Base-by-base conservation (phyloP, 1,140 invertebrate species). In the Drosophila prosaltans region DNA sequence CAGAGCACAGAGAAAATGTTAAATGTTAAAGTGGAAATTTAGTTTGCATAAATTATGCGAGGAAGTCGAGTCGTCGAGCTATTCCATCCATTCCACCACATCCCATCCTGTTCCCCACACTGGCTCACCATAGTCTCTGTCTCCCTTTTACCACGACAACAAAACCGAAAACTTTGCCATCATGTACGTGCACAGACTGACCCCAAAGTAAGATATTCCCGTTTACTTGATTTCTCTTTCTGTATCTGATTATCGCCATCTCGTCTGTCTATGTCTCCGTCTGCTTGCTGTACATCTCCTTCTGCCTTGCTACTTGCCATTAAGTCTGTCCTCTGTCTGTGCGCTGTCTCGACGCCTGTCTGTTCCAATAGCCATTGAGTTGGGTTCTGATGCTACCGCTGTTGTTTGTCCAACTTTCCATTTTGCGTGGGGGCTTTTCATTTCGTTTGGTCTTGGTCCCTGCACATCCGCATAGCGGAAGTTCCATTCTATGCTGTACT, bases 11-110 rank as follows among this genome's bases (percentile, higher is more conserved):
- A 65, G 64, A 66, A 62, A 68, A 65, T 69, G 45, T 70, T 58
- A 65, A 81, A 79, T 76, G 72, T 81, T 83, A 71, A 83, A 83
- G 80, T 83, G 80, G 75, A 83, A 83, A 83, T 79, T 83, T 79
- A 79, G 80, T 83, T 83, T 79, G 80, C 80, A 83, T 83, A 83
- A 83, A 83, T 83, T 83, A 83, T 83, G 75, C 80, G 66, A 66
- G 45, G 21, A 51, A 51, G 45, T 3, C 8, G 3, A 48, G 16
- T 39, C 40, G 10, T 32, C 39, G 10, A 36, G 32, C 32, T 1
- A 36, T 36, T 6, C 32, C 32, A 36, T 36, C 32, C 6, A 36
- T 36, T 36, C 32, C 32, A 1, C 32, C 32, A 3, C 6, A 7
- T 36, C 6, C 32, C 6, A 36, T 36, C 6, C 28, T 4, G 4